These are phyloP conservation scores for Strix uralensis DNA, from an alignment of 2,113 vertebrate species.

Conservation along the genomic window DNA sequence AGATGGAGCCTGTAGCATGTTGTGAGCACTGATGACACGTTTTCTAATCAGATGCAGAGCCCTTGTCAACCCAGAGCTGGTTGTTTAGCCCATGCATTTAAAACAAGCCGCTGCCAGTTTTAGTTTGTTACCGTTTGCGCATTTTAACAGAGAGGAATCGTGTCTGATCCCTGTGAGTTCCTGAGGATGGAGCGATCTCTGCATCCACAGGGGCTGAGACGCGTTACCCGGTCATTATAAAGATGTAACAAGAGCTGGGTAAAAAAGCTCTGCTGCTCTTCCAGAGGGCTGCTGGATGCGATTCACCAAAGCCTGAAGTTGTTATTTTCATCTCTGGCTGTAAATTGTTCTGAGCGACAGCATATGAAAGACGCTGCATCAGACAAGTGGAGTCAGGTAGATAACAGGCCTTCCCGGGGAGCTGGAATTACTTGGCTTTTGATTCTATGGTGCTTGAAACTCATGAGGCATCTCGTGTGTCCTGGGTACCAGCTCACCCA, in stretches of 20 bases:
- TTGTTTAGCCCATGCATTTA: fast-evolving
- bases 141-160: not conserved
- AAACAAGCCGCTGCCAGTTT: not conserved
- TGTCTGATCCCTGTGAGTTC: not conserved
- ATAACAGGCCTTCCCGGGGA: not conserved
- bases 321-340: slow-evolving; percentile 32
- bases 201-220: not conserved
- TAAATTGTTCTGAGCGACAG: not conserved
- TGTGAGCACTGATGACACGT: fast-evolving
- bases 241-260: not conserved
- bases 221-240: not conserved
- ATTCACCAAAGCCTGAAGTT: not conserved
- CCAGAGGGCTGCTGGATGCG: not conserved
- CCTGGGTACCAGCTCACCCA: not conserved
- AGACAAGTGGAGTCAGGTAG: not conserved
- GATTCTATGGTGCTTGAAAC: not conserved
- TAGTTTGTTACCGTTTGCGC: fast-evolving
- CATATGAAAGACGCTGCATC: not conserved
- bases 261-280: not conserved
- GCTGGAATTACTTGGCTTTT: not conserved
- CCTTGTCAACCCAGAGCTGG: not conserved
- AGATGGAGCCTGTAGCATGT: fast-evolving
- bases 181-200: not conserved
- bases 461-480: not conserved
- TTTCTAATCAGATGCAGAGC: not conserved